Evolutionary conservation across 2,113 vertebrate species (phyloP).

Genomic region (Petaurus breviceps): DNA sequence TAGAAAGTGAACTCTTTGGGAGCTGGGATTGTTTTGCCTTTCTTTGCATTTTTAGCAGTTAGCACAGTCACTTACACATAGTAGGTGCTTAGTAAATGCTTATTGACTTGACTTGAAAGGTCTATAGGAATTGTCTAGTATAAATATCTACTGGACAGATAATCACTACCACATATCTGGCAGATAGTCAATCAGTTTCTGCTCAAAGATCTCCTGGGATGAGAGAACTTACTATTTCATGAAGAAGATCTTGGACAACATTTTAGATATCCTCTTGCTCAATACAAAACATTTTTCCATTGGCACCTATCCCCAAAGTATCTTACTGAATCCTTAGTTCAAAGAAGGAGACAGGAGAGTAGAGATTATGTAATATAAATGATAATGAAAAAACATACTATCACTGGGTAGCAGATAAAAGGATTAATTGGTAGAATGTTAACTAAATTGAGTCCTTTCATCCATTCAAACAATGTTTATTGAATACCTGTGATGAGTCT

Average conservation of each 20-base stretch:
- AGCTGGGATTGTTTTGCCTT: background rate
- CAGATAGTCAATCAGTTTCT: background rate
- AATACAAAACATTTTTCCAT: constrained; percentile 12
- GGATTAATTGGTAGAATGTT: background rate
- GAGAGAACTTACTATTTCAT: background rate
- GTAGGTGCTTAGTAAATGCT: background rate
- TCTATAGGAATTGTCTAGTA: background rate
- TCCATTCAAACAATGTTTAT: background rate
- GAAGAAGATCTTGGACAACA: constrained; percentile 8
- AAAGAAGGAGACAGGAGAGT: background rate
- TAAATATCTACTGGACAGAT: background rate
- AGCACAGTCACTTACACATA: background rate
- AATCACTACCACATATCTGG: background rate
- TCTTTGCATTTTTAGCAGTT: background rate
- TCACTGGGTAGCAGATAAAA: background rate
- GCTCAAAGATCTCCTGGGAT: background rate
- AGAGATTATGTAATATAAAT: background rate
- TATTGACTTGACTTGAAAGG: background rate
- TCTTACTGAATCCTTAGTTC: background rate
- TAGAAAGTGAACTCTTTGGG: background rate
- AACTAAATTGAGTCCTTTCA: background rate
- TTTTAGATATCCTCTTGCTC: background rate
- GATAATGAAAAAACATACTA: background rate
- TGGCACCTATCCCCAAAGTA: constrained; percentile 5
- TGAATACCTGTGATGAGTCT: background rate